These are phyloP conservation scores for Dryobotodes eremita DNA, from an alignment of 2,888 invertebrate genomes.

Conservation along the genomic window DNA sequence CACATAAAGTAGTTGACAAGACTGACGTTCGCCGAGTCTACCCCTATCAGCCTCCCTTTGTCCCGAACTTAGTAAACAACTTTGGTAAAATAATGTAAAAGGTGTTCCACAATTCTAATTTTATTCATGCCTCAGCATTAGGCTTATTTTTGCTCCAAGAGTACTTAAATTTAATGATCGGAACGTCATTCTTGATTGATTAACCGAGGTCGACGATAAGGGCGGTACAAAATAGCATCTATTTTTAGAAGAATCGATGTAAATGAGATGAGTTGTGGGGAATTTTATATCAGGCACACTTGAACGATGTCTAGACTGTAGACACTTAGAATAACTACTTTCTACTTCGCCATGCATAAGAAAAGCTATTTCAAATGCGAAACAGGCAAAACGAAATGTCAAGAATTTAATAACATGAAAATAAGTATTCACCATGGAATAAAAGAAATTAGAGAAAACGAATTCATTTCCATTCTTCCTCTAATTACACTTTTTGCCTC, in stretches of 20 bases:
- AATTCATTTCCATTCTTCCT: constrained; percentile 82
- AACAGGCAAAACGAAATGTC: constrained; percentile 66
- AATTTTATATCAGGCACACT: constrained; percentile 20
- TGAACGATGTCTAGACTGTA: constrained; percentile 33
- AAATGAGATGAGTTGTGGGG: constrained; percentile 19
- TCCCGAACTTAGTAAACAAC: constrained; percentile 54
- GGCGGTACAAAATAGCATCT: constrained; percentile 11
- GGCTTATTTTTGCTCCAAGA: constrained; percentile 38
- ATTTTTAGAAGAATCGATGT: constrained; percentile 52
- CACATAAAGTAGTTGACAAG: constrained; percentile 60
- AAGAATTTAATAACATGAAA: constrained; percentile 79
- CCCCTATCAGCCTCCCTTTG: constrained; percentile 60
- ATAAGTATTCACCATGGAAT: constrained; percentile 73
- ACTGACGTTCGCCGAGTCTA: constrained; percentile 46
- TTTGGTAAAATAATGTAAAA: constrained; percentile 48
- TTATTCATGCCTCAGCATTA: constrained; percentile 17
- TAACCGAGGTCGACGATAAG: constrained; percentile 35
- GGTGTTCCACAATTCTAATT: constrained; percentile 43
- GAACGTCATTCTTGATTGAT: constrained; percentile 55
- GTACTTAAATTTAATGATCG: constrained; percentile 50
- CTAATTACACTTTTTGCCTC: constrained; percentile 84
- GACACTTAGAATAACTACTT: constrained; percentile 13
- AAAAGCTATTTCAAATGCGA: constrained; percentile 35
- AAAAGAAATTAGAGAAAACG: constrained; percentile 75
- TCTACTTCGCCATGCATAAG: constrained; percentile 10